Conservation (phyloP, 2,888 invertebrate genomes). For the Pyrocoelia pectoralis region DNA sequence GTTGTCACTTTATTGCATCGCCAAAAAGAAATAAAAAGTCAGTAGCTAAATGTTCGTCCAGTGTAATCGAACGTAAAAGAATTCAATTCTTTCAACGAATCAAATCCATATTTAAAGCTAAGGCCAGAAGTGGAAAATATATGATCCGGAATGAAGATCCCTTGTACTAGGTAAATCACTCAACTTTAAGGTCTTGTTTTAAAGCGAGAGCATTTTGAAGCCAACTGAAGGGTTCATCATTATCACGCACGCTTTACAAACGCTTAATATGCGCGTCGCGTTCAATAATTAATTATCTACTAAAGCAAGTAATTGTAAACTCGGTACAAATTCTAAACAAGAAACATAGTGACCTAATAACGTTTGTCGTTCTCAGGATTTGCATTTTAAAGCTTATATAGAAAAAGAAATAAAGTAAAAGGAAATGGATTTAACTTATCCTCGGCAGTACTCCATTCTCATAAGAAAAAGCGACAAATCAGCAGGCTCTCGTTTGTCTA, state of each 20-base stretch:
- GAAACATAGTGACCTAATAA: neutral
- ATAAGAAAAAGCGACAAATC: neutral
- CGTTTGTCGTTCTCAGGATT: neutral
- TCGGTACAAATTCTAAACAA: neutral
- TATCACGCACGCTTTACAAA: too few species aligned
- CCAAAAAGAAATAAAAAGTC: too few species aligned
- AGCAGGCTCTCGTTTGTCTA: neutral
- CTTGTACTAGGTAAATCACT: neutral
- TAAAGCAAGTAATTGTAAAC: neutral
- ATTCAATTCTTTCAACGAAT: neutral
- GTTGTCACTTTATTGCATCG: too few species aligned
- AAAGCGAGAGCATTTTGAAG: neutral
- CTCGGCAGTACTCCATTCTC: neutral
- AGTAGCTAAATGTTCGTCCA: too few species aligned
- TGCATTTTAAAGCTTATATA: neutral
- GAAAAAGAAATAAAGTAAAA: neutral
- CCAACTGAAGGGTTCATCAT: too few species aligned
- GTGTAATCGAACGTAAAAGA: too few species aligned
- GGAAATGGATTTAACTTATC: neutral
- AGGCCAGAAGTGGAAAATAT: neutral
- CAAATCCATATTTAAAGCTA: neutral
- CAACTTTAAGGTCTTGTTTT: neutral
- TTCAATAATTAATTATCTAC: neutral
- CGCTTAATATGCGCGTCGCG: neutral
- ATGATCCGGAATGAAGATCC: neutral